Conservation (phyloP, 2,888 invertebrate genomes). For the Keiferia lycopersicella region DNA sequence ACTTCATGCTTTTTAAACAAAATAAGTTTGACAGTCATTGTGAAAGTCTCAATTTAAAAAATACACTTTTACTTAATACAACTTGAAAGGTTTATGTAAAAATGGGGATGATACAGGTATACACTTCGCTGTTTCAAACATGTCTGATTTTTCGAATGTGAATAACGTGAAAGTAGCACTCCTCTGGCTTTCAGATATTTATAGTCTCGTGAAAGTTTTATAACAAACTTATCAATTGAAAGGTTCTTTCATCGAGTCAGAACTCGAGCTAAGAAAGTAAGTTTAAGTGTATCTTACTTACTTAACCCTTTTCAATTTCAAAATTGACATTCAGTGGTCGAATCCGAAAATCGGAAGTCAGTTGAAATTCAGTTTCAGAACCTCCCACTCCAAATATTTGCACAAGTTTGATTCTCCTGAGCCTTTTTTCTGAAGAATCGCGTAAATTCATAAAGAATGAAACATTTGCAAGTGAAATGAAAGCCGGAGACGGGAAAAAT, state of each 20-base stretch:
- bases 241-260: not conserved
- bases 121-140: no score
- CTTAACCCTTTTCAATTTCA: slow-evolving; percentile 21
- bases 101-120: no score
- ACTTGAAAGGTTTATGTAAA: no score
- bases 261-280: slow-evolving; percentile 13
- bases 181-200: not conserved
- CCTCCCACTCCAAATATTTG: slow-evolving; percentile 64
- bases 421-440: slow-evolving; percentile 53
- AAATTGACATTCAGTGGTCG: slow-evolving; percentile 27
- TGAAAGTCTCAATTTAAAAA: not conserved
- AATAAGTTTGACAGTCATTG: not conserved
- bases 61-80: not conserved
- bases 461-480: slow-evolving; percentile 76
- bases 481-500: slow-evolving; percentile 65
- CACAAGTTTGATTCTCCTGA: slow-evolving; percentile 60
- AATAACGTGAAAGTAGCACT: not conserved
- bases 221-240: slow-evolving; percentile 9
- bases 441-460: slow-evolving; percentile 72
- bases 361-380: slow-evolving; percentile 36
- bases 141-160: not conserved
- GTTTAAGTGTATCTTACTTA: not conserved
- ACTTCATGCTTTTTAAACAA: not conserved
- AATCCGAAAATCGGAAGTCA: slow-evolving; percentile 27
- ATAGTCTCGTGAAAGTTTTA: not conserved